A percentile compares a stretch with the other conserved stretches of the same genome.
Evolutionary conservation across 2,888 invertebrate genomes (phyloP).

Genomic region (Lycaena phlaeas): DNA sequence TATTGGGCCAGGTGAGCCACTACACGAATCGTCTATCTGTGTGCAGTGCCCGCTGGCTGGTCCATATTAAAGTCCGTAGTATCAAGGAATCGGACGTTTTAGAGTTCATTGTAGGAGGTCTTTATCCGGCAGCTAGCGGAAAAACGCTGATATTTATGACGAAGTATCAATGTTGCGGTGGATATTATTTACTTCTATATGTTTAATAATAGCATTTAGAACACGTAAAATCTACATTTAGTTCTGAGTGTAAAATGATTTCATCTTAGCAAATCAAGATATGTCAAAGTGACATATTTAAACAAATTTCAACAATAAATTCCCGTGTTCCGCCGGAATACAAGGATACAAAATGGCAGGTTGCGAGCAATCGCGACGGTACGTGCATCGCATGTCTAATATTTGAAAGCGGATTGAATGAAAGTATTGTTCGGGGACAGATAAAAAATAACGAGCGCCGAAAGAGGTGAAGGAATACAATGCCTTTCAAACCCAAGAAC

Average conservation of each 20-base stretch:
- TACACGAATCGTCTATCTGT: too few relatives aligned
- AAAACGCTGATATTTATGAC: too few relatives aligned
- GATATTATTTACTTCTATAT: too few relatives aligned
- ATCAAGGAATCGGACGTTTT: too few relatives aligned
- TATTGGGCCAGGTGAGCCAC: too few relatives aligned
- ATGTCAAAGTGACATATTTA: background rate
- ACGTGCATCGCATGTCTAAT: constrained; percentile 61
- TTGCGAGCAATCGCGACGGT: constrained; percentile 38
- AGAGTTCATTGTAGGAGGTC: too few relatives aligned
- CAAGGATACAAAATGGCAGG: constrained; percentile 5
- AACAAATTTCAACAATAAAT: background rate
- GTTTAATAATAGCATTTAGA: too few relatives aligned
- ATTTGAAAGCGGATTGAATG: constrained; percentile 51
- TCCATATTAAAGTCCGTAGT: too few relatives aligned
- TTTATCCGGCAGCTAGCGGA: too few relatives aligned
- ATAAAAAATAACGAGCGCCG: constrained; percentile 45
- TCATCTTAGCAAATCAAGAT: background rate
- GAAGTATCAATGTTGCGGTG: too few relatives aligned
- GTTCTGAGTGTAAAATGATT: background rate
- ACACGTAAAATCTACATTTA: too few relatives aligned
- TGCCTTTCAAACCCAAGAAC: constrained; percentile 53
- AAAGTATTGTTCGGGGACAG: constrained; percentile 57
- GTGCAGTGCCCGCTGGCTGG: too few relatives aligned
- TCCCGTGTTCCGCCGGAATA: background rate
- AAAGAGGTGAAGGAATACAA: constrained; percentile 43